Conservation (phyloP, 92 coral and sea anemone species). For the Zoanthus sociatus region DNA sequence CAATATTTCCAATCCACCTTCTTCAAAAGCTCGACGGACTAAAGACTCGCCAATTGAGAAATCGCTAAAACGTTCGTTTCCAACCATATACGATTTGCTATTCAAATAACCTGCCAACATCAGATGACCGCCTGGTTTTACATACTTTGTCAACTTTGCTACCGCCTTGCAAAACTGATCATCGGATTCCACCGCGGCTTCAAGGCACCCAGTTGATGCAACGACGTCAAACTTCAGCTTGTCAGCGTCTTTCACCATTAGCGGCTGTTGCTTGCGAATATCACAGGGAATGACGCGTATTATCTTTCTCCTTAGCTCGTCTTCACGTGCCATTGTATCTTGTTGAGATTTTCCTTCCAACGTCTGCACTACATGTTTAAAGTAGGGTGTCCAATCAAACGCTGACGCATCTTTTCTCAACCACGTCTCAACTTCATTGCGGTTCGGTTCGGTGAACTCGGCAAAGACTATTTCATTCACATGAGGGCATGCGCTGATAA, state of each 20-base stretch:
- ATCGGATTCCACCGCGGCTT: neutral
- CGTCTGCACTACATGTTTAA: conserved; percentile 52
- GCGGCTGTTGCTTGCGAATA: neutral
- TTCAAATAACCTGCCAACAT: neutral
- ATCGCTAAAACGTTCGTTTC: neutral
- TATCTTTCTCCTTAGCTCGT: too few species aligned
- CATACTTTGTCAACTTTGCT: neutral
- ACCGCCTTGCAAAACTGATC: neutral
- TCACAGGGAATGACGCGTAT: too few species aligned
- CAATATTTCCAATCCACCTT: neutral
- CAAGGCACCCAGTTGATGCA: neutral
- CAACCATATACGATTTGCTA: neutral
- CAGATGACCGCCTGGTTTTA: conserved; percentile 1
- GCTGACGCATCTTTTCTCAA: conserved; percentile 33
- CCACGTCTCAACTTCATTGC: conserved; percentile 67
- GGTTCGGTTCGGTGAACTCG: conserved; percentile 65
- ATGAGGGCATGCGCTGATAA: neutral
- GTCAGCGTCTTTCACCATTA: neutral
- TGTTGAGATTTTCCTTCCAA: conserved; percentile 3
- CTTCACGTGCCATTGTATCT: neutral
- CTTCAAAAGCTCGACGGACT: conserved; percentile 4
- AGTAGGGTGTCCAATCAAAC: neutral
- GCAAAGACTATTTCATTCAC: conserved; percentile 68
- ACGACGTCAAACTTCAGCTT: neutral
- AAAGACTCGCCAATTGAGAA: neutral